phyloP scores from a whole-genome alignment of 2,797 vertebrate genomes.

The Sebastes itinus region DNA sequence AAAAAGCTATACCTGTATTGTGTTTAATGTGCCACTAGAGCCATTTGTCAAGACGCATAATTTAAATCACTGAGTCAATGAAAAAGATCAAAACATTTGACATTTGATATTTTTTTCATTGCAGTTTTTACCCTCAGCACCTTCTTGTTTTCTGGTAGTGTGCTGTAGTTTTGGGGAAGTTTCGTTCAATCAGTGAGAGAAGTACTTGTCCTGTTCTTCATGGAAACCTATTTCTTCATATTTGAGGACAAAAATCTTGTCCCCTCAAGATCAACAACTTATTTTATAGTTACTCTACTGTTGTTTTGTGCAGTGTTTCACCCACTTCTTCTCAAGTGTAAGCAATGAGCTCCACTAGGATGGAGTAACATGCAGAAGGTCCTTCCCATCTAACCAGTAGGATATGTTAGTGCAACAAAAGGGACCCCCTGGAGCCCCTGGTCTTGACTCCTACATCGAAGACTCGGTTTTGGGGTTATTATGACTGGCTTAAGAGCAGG shows the following conservation, averaged over 20 bases:
- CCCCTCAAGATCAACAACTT: neutral
- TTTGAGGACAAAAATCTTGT: neutral
- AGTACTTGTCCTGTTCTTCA: neutral
- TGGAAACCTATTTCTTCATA: neutral
- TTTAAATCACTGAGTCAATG: neutral
- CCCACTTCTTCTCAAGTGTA: neutral
- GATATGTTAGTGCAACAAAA: neutral
- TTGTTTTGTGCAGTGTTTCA: neutral
- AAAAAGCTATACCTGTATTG: neutral
- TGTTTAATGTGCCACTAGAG: neutral
- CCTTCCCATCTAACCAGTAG: neutral
- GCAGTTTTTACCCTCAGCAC: neutral
- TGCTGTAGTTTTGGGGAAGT: neutral
- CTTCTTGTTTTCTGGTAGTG: neutral
- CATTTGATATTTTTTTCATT: neutral
- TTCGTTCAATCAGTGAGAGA: neutral
- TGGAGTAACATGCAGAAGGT: neutral
- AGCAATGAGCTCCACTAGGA: neutral
- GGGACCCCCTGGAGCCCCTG: neutral
- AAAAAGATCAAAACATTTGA: neutral
- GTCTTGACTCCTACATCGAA: neutral
- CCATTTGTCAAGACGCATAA: neutral
- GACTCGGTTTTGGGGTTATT: neutral
- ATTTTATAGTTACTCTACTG: neutral
- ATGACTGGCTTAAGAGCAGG: neutral